These are phyloP conservation scores for Pseudoatta argentina DNA, from an alignment of 1,140 invertebrate species.

Conservation along the genomic window DNA sequence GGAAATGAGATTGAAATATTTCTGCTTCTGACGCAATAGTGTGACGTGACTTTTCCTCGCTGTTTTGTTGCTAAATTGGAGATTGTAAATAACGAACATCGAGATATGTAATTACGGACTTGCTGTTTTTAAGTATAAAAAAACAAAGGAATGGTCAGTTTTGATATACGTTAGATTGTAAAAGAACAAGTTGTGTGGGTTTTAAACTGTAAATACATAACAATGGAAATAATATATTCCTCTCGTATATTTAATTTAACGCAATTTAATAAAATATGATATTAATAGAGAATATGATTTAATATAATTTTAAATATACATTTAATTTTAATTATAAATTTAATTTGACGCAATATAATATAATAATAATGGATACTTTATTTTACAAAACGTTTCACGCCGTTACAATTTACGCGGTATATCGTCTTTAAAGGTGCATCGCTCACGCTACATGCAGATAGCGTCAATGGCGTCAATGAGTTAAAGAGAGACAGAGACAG, in stretches of 20 bases:
- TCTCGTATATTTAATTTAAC: background rate
- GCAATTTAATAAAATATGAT: background rate
- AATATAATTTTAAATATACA: too few relatives aligned
- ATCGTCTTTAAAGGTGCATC: slow-evolving; percentile 48
- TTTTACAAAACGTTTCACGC: background rate
- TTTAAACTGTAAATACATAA: background rate
- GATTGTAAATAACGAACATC: background rate
- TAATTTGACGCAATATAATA: too few relatives aligned
- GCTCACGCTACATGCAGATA: slow-evolving; percentile 43
- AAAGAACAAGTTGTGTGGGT: background rate
- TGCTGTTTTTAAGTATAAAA: background rate
- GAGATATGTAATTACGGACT: background rate
- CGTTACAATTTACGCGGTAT: background rate
- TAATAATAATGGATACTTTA: background rate
- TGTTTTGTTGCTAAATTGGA: background rate
- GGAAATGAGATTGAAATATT: slow-evolving; percentile 3
- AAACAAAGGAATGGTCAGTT: background rate
- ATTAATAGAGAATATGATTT: background rate
- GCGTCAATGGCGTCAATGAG: slow-evolving; percentile 18
- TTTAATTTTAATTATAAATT: too few relatives aligned
- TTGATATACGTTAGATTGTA: background rate
- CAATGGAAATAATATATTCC: background rate
- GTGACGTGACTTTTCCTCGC: background rate
- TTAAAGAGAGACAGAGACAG: slow-evolving; percentile 7
- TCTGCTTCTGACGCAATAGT: background rate